phyloP scores from a whole-genome alignment of 2,888 invertebrate species.

The Perithous albicinctus region DNA sequence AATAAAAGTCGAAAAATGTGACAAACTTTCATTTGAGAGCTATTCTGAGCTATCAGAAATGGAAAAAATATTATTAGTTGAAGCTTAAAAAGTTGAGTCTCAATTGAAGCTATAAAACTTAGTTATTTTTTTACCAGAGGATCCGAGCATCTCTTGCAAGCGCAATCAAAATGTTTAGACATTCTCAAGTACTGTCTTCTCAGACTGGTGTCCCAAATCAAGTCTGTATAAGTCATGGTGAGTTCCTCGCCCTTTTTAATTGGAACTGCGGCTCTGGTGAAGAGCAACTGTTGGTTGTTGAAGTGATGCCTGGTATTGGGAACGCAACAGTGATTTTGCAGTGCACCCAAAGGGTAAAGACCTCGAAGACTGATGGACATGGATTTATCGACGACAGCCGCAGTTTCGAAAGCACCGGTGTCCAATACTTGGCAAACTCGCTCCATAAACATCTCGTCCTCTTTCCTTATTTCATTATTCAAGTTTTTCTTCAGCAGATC shows the following conservation, averaged over 20 bases:
- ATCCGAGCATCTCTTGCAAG: constrained; percentile 89
- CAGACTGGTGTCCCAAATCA: constrained; percentile 89
- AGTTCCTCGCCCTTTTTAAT: constrained; percentile 88
- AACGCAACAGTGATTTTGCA: constrained; percentile 90
- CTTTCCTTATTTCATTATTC: constrained; percentile 85
- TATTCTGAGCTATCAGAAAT: too few species aligned
- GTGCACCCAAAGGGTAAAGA: constrained; percentile 88
- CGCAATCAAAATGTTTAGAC: constrained; percentile 90
- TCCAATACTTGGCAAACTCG: constrained; percentile 88
- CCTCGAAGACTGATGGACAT: constrained; percentile 86
- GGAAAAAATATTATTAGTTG: too few species aligned
- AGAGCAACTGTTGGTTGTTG: constrained; percentile 87
- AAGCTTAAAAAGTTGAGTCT: too few species aligned
- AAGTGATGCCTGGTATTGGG: constrained; percentile 89
- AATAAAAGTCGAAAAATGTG: background rate
- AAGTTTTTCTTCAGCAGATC: constrained; percentile 85
- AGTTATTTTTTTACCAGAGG: constrained; percentile 84
- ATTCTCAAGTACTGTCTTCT: constrained; percentile 87
- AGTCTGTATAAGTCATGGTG: constrained; percentile 88
- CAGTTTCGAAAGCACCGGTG: constrained; percentile 89
- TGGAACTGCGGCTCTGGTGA: constrained; percentile 87
- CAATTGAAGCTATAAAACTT: background rate
- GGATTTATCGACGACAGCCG: constrained; percentile 83
- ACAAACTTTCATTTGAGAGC: background rate
- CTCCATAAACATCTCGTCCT: constrained; percentile 87